phyloP scores from a whole-genome alignment of 1,140 invertebrate genomes.

The Triops cancriformis region DNA sequence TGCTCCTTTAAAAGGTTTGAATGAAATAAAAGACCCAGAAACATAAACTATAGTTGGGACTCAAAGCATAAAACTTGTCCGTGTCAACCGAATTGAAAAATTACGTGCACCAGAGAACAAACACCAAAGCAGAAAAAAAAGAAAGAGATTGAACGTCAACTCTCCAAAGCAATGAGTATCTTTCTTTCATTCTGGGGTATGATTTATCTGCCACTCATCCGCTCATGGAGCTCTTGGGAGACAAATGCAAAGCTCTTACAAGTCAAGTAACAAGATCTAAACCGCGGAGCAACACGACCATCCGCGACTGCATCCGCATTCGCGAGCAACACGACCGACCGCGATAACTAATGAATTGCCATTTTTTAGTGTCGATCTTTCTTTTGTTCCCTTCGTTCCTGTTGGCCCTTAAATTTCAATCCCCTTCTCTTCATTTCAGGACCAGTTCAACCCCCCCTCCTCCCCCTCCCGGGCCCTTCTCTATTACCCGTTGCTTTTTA shows the following conservation, averaged over 20 bases:
- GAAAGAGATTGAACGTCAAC: neutral
- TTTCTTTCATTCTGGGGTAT: neutral
- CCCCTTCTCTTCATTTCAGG: neutral
- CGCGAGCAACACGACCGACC: neutral
- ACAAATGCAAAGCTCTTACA: neutral
- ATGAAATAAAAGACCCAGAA: too few species aligned
- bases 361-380: constrained; percentile 2
- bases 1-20: too few species aligned
- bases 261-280: neutral
- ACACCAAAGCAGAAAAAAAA: too few species aligned
- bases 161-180: neutral
- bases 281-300: neutral
- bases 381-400: neutral
- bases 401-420: constrained; percentile 1
- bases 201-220: neutral
- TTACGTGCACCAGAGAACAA: too few species aligned
- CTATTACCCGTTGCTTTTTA: neutral
- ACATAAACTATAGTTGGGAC: too few species aligned
- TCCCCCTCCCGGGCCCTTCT: neutral
- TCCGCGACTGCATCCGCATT: too few species aligned
- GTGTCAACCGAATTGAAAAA: too few species aligned
- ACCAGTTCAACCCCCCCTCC: neutral
- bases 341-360: constrained; percentile 1
- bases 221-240: neutral
- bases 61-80: too few species aligned